Evolutionary conservation across 2,888 invertebrate species (phyloP), one percentile per base, ranked within the genome.

Genomic region (Machimus atricapillus): DNA sequence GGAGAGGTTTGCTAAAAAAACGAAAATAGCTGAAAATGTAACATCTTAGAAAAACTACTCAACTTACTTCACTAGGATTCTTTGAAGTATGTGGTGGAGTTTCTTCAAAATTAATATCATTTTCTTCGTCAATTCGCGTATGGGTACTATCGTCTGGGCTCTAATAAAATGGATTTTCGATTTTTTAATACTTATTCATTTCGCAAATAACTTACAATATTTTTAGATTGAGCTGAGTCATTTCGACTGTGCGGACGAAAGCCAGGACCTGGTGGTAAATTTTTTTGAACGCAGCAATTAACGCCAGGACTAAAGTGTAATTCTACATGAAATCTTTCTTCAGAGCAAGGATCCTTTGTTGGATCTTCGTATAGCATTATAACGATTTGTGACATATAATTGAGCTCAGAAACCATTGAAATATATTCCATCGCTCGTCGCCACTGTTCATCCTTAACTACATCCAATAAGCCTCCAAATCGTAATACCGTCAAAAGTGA

Each of bases 311-410:
- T 99, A 93, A 99, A 99, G 93, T 99, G 99, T 14, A 99, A 93
- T 93, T 99, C 99, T 83, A 99, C 98, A 92, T 99, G 99, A 92
- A 99, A 99, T 89, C 99, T 94, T 92, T 97, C 97, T 91, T 98
- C 97, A 0, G 98, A 98, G 85, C 94, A 95, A 0, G 96, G 97
- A 93, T 97, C 98, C 93, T 99, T 98, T 0, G 97, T 98, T 7
- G 98, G 99, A 93, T 99, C 99, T 93, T 99, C 99, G 91, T 99
- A 99, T 0, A 98, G 93, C 98, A 99, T 98, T 37, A 99, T 97
- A 1, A 99, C 99, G 87, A 99, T 97, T 93, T 99, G 99, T 5
- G 99, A 98, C 97, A 99, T 98, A 93, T 99, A 99, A 94, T 99
- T 99, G 43, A 99, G 94, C 93, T 99, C 99, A 0, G 99, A 98